These are phyloP conservation scores for Bacillus rossius DNA, from an alignment of 1,140 invertebrate genomes.

Conservation along the genomic window DNA sequence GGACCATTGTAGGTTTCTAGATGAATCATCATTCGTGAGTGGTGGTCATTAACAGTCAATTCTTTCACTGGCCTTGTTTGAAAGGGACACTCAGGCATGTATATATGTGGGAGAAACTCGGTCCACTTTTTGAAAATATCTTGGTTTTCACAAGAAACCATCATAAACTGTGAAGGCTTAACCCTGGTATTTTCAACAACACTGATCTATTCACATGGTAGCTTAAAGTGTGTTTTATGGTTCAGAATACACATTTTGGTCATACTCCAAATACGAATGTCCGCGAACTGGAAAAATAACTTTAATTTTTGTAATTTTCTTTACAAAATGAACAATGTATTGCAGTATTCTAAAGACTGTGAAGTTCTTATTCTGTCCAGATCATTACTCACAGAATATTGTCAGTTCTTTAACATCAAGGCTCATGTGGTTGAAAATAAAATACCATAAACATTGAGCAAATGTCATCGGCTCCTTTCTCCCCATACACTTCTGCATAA, in stretches of 20 bases:
- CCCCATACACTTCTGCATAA: conserved; percentile 4
- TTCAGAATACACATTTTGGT: conserved; percentile 29
- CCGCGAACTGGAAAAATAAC: conserved; percentile 19
- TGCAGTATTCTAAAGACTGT: too few species aligned
- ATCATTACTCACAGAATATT: too few species aligned
- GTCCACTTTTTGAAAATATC: conserved; percentile 10
- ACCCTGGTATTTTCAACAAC: conserved; percentile 8
- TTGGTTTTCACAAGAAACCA: conserved; percentile 9
- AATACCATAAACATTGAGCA: not conserved
- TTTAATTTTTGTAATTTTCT: too few species aligned
- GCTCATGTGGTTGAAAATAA: not conserved
- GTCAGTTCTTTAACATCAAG: too few species aligned
- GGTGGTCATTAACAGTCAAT: conserved; percentile 6
- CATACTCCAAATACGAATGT: conserved; percentile 28
- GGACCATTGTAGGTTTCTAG: conserved; percentile 2
- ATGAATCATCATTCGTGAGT: conserved; percentile 12
- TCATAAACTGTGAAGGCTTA: conserved; percentile 20
- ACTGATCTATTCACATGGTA: conserved; percentile 24
- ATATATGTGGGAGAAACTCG: conserved; percentile 8
- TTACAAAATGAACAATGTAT: not conserved
- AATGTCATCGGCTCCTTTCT: not conserved
- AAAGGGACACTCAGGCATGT: conserved; percentile 15
- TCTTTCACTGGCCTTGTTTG: conserved; percentile 14
- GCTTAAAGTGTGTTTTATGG: conserved; percentile 20
- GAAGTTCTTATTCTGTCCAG: too few species aligned